Evolutionary conservation across 2,797 vertebrate species (phyloP).

Genomic region (Limnodromus scolopaceus): DNA sequence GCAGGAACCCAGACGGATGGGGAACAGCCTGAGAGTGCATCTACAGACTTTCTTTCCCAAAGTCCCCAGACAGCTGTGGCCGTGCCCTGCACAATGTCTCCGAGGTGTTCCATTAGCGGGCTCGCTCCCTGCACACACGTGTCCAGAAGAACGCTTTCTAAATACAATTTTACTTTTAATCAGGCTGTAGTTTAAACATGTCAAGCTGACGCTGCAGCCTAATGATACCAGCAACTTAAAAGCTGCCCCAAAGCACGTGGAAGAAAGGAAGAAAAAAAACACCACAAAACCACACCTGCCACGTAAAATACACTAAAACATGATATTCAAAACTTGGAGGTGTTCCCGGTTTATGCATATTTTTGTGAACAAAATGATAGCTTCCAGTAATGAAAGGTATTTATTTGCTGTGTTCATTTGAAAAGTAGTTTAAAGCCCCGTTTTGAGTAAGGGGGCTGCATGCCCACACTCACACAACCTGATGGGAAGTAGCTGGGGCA

Average conservation of each 20-base stretch:
- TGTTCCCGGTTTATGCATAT: neutral
- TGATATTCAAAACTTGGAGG: conserved; percentile 17
- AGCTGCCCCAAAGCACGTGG: neutral
- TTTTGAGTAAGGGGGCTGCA: neutral
- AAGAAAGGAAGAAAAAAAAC: neutral
- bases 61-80: conserved; percentile 23
- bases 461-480: fast-evolving
- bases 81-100: conserved; percentile 42
- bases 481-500: neutral
- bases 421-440: neutral
- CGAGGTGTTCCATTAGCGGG: conserved; percentile 50
- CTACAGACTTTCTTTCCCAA: neutral
- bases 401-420: neutral
- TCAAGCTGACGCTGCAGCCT: neutral
- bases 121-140: neutral
- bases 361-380: neutral
- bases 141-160: conserved; percentile 16
- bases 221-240: conserved; percentile 20
- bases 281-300: no score
- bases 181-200: conserved; percentile 16
- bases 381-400: conserved; percentile 6
- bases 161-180: conserved; percentile 35
- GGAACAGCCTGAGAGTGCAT: conserved; percentile 18
- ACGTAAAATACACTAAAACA: neutral
- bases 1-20: neutral